These are phyloP conservation scores for Drosophila melanica DNA, from an alignment of 1,140 invertebrate species.

Conservation along the genomic window DNA sequence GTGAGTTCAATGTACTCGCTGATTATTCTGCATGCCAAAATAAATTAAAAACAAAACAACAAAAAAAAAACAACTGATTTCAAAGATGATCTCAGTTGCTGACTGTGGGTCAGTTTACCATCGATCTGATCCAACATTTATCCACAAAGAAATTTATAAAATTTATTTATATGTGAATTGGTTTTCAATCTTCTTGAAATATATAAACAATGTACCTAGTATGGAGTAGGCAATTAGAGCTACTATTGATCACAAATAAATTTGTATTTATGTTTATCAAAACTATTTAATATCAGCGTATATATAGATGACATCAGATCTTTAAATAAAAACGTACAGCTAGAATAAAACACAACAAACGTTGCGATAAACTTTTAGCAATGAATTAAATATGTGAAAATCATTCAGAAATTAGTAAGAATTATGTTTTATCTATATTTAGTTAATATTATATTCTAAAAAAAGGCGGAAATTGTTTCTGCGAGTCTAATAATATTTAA, in stretches of 20 bases:
- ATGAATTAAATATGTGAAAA: no score
- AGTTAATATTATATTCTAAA: not conserved
- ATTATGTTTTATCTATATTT: not conserved
- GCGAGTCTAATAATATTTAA: no score
- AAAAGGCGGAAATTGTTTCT: no score
- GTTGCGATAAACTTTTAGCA: no score
- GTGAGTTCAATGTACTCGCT: conserved; percentile 32
- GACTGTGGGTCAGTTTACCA: not conserved
- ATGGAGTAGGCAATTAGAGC: conserved; percentile 11
- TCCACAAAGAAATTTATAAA: not conserved
- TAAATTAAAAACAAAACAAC: no score
- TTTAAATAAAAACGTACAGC: not conserved
- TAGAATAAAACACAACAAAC: no score
- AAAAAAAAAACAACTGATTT: conserved; percentile 1
- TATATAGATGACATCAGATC: not conserved
- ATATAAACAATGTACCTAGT: not conserved
- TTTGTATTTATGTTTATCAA: not conserved
- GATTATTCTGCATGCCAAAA: not conserved
- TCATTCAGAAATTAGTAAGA: no score
- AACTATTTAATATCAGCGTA: not conserved
- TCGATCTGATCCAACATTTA: conserved; percentile 7
- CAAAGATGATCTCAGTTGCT: conserved; percentile 14
- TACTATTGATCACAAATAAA: not conserved
- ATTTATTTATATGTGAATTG: conserved; percentile 11
- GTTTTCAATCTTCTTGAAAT: not conserved